phyloP scores from a whole-genome alignment of 2,797 vertebrate species.

The Sebastolobus alascanus region DNA sequence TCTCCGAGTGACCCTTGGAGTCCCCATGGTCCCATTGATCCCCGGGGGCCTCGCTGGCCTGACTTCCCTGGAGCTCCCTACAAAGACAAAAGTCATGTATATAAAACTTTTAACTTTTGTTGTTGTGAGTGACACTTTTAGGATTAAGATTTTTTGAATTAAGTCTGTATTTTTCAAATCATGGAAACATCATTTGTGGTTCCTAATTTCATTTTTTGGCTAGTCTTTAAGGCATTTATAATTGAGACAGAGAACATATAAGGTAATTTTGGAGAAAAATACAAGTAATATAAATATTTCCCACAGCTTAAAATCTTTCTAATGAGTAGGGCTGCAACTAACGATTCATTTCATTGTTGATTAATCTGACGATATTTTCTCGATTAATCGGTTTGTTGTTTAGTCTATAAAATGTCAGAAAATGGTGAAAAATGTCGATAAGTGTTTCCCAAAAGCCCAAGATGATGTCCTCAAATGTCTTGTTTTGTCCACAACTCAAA shows the following conservation, averaged over 20 bases:
- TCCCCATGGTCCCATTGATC: conserved; percentile 59
- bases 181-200: not conserved
- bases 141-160: not conserved
- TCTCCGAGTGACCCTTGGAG: conserved; percentile 59
- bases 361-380: too few species aligned
- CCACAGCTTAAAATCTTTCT: not conserved
- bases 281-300: not conserved
- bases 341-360: too few species aligned
- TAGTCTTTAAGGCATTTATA: not conserved
- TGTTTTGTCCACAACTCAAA: too few species aligned
- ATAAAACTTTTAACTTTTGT: not conserved
- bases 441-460: too few species aligned
- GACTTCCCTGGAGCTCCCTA: conserved; percentile 73
- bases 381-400: too few species aligned
- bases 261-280: not conserved
- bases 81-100: not conserved
- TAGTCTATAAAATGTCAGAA: too few species aligned
- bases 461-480: too few species aligned
- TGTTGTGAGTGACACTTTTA: not conserved
- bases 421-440: too few species aligned
- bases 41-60: conserved; percentile 58
- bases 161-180: not conserved
- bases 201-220: not conserved
- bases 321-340: not conserved
- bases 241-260: not conserved